phyloP scores from a whole-genome alignment of 2,888 invertebrate genomes.

The Andrena haemorrhoa region DNA sequence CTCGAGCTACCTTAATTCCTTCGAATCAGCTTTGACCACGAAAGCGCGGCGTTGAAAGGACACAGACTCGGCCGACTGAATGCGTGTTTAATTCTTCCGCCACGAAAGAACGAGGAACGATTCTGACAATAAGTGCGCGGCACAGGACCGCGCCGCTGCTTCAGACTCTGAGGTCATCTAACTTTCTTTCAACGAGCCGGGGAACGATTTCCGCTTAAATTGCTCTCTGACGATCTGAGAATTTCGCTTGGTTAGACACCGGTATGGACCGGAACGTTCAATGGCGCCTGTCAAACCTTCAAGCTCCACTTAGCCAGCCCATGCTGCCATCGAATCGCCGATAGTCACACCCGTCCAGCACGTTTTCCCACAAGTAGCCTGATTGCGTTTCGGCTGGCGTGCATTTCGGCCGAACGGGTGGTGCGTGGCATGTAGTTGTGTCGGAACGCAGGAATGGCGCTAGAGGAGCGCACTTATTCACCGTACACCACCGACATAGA shows the following conservation, averaged over 20 bases:
- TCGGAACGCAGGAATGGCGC: constrained; percentile 35
- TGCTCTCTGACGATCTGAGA: too few species aligned
- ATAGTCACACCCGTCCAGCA: background rate
- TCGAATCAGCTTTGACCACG: constrained; percentile 57
- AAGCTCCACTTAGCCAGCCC: background rate
- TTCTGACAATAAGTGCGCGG: background rate
- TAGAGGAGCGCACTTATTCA: background rate
- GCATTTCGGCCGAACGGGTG: too few species aligned
- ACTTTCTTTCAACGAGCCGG: background rate
- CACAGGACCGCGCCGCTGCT: background rate
- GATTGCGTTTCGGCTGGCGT: background rate
- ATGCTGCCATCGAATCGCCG: background rate
- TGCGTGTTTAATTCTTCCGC: constrained; percentile 57
- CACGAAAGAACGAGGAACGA: constrained; percentile 25
- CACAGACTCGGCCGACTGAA: constrained; percentile 48
- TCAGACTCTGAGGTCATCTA: background rate
- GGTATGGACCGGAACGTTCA: too few species aligned
- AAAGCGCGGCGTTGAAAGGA: constrained; percentile 60
- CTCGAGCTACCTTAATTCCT: constrained; percentile 53
- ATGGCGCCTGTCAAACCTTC: background rate
- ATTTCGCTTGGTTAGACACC: too few species aligned
- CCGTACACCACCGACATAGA: background rate
- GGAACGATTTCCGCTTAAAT: too few species aligned
- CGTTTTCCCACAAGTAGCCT: background rate
- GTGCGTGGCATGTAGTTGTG: constrained; percentile 40